Evolutionary conservation across 2,888 invertebrate genomes (phyloP), one percentile per base, ranked within the genome.

Genomic region (Ethmia dodecea): DNA sequence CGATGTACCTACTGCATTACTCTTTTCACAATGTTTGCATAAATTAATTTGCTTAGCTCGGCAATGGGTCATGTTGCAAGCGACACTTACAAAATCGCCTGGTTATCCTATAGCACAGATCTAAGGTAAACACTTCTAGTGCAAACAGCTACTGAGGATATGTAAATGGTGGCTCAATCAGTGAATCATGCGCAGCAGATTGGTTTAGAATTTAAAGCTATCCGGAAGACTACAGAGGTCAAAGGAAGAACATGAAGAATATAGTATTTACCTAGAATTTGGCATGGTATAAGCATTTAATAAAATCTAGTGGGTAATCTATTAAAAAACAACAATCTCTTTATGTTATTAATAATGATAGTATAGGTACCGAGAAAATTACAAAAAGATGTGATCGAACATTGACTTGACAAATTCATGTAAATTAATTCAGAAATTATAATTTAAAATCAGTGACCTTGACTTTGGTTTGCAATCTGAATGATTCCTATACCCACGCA

Each of bases 11-110:
- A n/a, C n/a, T n/a, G n/a, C n/a, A n/a, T n/a, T n/a, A n/a, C 43
- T 37, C 41, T 56, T 66, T 66, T 41, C 64, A 40, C 60, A 76
- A 77, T 69, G 59, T 76, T 66, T 69, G 51, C 60, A 59, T 60
- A 66, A 53, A 67, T 63, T 29, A 34, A 29, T 24, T 34, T 34
- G 34, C 29, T 34, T 34, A 31, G 25, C 33, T 36, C 34, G 28
- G 25, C 34, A 30, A 27, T 37, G 37, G n/a, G 25, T 16, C 22
- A 24, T 37, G 25, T 41, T 29, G 39, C 30, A 45, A 45, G 37
- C 38, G 13, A 51, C 45, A 51, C 38, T 67, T 68, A 57, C 66
- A 61, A 70, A 60, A 67, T 52, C 44, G 37, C 49, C 44, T 43
- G 45, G 39, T 40, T 56, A 49, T 51, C 43, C 33, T 42, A 51